A percentile compares a stretch with the other conserved stretches of the same genome.
Evolutionary conservation across 2,888 invertebrate genomes (phyloP).

Genomic region (Cynaeus angustus): DNA sequence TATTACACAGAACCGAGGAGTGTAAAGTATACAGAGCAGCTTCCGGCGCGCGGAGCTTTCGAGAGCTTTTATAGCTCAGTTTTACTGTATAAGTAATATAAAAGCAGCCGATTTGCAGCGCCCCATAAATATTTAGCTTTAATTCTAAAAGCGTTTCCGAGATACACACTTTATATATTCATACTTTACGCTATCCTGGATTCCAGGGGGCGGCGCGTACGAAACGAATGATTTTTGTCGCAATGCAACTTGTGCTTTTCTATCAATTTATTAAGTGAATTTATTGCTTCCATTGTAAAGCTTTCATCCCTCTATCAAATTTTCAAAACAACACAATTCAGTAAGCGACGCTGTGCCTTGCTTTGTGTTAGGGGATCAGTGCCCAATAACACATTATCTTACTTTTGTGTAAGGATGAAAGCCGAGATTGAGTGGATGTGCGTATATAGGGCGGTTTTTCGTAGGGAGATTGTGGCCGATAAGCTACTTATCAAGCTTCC

Average conservation of each 20-base stretch:
- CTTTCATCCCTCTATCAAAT: constrained; percentile 55
- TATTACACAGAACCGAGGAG: constrained; percentile 70
- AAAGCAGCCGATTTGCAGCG: constrained; percentile 72
- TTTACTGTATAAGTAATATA: constrained; percentile 73
- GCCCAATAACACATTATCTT: constrained; percentile 68
- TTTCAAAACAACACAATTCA: constrained; percentile 59
- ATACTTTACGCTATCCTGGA: constrained; percentile 63
- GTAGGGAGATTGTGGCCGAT: constrained; percentile 49
- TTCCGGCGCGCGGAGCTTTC: constrained; percentile 67
- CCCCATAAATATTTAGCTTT: constrained; percentile 73
- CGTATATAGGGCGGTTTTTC: constrained; percentile 21
- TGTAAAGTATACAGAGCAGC: constrained; percentile 68
- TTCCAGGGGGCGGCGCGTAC: constrained; percentile 21
- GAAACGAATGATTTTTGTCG: not conserved
- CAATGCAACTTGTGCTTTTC: not conserved
- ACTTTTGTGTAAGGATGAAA: constrained; percentile 66
- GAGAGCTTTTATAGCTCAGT: constrained; percentile 71
- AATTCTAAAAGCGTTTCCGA: constrained; percentile 72
- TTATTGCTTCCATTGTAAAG: constrained; percentile 45
- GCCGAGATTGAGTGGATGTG: constrained; percentile 60
- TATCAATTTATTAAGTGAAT: constrained; percentile 16
- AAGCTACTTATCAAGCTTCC: constrained; percentile 47
- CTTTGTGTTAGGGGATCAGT: constrained; percentile 54
- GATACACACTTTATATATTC: constrained; percentile 70
- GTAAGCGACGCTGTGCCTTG: constrained; percentile 54